Evolutionary conservation across 2,113 vertebrate species (phyloP), one percentile per base, ranked within the genome.

Genomic region (Albula goreensis): DNA sequence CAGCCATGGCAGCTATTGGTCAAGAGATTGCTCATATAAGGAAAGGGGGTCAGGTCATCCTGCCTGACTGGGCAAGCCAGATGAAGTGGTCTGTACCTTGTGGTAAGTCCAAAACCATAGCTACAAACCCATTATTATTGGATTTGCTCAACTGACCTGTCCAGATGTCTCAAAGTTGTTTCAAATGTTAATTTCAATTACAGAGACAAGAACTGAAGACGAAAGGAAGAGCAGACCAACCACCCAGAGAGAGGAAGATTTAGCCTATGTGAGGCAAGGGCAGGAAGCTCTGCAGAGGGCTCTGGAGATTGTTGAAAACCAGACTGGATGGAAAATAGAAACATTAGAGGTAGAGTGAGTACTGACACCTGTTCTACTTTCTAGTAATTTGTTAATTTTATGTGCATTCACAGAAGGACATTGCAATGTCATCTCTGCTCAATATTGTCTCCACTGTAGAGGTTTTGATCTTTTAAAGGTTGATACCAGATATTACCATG

Each of bases 301-400:
- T 0, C 92, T 95, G 12, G 25, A 89, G 2, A 94, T 96, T 85
- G 83, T 95, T 78, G 91, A 94, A 60, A 92, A 94, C 48, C 88
- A 90, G 57, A 88, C 89, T 0, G 89, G 91, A 52, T 96, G 96
- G 96, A 92, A 89, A 77, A 82, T 87, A 0, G 95, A 97, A 84
- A 87, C 89, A 0, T 51, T 57, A 41, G 91, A 90, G 95, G 96
- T 97, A 91, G 80, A 49, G 52, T 77, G 12, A 0, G 0, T 0
- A 0, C 5, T 0, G 5, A 12, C 11, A 41, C 22, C 31, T 60
- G 56, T 60, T 15, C 12, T 60, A 60, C 12, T 60, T 3, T 12
- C 31, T 41, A 41, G 31, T 41, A 1, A 41, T 41, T 41, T 41
- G 31, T 41, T 41, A 41, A 41, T 41, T 41, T 41, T 41, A 41